Percentiles rank a stretch among this genome's conserved stretches.
Evolutionary conservation across 2,797 vertebrate genomes (phyloP).

Genomic region (Odontamblyopus lacepedii): DNA sequence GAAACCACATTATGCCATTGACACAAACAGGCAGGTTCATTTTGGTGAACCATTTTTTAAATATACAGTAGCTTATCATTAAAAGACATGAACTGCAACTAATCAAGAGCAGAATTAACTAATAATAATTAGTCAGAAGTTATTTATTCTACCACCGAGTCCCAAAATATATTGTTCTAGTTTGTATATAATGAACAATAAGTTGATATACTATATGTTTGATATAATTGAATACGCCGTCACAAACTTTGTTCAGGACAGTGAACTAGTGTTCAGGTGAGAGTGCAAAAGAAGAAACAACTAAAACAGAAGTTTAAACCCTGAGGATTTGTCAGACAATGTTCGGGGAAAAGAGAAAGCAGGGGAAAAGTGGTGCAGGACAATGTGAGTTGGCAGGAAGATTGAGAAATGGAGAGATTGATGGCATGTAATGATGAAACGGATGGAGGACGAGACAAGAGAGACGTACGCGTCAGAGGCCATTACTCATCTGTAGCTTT

Average conservation of each 20-base stretch:
- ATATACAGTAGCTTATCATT: no score
- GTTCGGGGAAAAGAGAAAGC: slow-evolving; percentile 24
- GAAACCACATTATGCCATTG: no score
- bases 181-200: no score
- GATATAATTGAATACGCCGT: background rate
- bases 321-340: slow-evolving; percentile 42
- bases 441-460: slow-evolving; percentile 73
- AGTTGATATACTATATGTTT: no score
- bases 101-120: no score
- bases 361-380: slow-evolving; percentile 34
- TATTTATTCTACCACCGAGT: no score
- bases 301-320: slow-evolving; percentile 23
- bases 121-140: no score
- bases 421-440: slow-evolving; percentile 75
- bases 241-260: background rate
- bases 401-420: slow-evolving; percentile 68
- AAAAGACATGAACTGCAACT: no score
- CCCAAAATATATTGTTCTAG: no score
- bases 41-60: no score
- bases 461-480: slow-evolving; percentile 66
- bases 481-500: slow-evolving; percentile 65
- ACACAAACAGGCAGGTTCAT: no score
- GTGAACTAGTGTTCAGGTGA: slow-evolving; percentile 71
- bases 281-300: slow-evolving; percentile 45
- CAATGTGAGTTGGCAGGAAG: slow-evolving; percentile 61